A percentile compares a stretch with the other conserved stretches of the same genome.
Evolutionary conservation across 2,888 invertebrate species (phyloP).

Genomic region (Aplocera efformata): DNA sequence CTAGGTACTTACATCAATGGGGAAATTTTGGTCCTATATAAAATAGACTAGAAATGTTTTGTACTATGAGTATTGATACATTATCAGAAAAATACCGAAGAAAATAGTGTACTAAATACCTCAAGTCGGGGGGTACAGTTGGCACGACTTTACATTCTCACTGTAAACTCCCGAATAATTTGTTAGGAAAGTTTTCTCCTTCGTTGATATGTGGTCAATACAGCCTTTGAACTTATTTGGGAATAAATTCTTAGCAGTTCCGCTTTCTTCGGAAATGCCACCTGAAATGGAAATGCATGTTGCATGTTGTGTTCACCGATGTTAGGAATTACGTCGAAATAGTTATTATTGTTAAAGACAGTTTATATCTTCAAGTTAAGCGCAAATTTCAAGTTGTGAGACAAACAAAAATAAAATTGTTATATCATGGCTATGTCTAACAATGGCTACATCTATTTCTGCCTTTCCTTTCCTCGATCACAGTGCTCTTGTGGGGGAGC

Average conservation of each 20-base stretch:
- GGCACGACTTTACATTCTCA: constrained; percentile 71
- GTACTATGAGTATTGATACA: constrained; percentile 57
- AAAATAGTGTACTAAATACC: constrained; percentile 1
- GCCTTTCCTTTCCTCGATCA: too few species aligned
- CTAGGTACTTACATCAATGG: constrained; percentile 27
- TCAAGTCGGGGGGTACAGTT: constrained; percentile 58
- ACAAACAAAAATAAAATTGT: too few species aligned
- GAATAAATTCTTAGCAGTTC: constrained; percentile 68
- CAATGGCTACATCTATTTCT: too few species aligned
- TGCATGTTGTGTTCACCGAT: too few species aligned
- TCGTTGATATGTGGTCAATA: constrained; percentile 78
- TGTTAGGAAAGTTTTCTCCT: constrained; percentile 44
- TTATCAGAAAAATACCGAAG: constrained; percentile 6
- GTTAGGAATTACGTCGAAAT: too few species aligned
- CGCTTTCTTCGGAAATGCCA: constrained; percentile 72
- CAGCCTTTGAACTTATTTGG: constrained; percentile 81
- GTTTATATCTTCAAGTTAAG: too few species aligned
- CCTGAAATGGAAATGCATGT: constrained; percentile 58
- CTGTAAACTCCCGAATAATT: constrained; percentile 65
- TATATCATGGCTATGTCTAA: too few species aligned
- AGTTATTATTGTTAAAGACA: too few species aligned
- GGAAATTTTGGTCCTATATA: constrained; percentile 39
- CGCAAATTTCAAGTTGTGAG: too few species aligned
- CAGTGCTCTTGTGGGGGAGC: too few species aligned
- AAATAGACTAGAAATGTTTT: constrained; percentile 63